These are phyloP conservation scores for Acropora tenuis DNA, from an alignment of 64 coral and sea anemone species.

Conservation along the genomic window DNA sequence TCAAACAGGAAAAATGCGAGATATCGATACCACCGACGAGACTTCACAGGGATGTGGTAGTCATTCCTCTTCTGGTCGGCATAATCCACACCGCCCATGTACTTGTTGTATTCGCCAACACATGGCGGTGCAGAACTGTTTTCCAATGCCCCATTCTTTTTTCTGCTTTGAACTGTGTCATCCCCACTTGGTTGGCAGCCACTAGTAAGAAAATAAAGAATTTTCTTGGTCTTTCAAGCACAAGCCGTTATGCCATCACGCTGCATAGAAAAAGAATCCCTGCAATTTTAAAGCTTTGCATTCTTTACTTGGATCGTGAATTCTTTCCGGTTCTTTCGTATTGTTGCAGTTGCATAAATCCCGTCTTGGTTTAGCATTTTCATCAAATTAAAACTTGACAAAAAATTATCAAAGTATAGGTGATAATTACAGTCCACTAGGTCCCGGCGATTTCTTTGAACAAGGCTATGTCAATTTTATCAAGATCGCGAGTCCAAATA, in stretches of 20 bases:
- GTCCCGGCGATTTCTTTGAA: background rate
- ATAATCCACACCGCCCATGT: conserved; percentile 12
- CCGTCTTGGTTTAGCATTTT: background rate
- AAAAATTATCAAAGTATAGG: conserved; percentile 10
- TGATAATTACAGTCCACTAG: background rate
- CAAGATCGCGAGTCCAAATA: conserved; percentile 5
- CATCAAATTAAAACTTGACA: background rate
- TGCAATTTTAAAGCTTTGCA: background rate
- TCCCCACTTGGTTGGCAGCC: background rate
- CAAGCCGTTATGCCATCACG: background rate
- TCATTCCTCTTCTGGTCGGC: conserved; percentile 5
- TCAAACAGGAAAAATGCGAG: conserved; percentile 12
- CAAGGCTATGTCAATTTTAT: background rate
- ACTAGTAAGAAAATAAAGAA: conserved; percentile 8
- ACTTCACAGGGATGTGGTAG: background rate
- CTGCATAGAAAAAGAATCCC: conserved; percentile 8
- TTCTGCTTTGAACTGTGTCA: background rate
- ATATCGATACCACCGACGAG: conserved; percentile 19
- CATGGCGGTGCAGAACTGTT: background rate
- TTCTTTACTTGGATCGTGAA: background rate
- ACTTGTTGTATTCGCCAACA: conserved; percentile 1
- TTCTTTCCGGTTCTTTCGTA: conserved; percentile 15
- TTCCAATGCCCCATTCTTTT: background rate
- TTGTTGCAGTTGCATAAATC: conserved; percentile 29
- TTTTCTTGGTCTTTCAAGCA: conserved; percentile 20